Conservation (phyloP, 1,140 invertebrate genomes). For the Conus ventricosus region DNA sequence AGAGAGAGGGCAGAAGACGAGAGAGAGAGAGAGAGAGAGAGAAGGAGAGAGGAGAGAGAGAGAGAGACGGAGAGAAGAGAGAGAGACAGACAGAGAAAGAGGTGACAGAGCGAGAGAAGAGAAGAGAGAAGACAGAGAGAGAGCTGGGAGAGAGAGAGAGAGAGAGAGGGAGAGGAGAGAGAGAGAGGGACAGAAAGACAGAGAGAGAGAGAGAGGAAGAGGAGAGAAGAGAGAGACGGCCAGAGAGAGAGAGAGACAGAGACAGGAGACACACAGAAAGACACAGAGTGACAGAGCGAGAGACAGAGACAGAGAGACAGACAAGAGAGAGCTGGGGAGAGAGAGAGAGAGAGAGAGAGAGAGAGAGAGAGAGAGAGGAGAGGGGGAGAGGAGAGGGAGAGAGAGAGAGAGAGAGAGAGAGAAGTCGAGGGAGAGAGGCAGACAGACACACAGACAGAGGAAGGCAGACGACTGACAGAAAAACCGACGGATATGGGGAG, state of each 20-base stretch:
- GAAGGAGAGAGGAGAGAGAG: not conserved
- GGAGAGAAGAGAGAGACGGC: not conserved
- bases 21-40: not conserved
- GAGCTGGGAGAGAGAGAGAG: no score
- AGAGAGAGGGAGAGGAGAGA: not conserved
- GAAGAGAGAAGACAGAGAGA: no score
- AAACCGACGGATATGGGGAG: not conserved
- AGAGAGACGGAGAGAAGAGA: not conserved
- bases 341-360: no score
- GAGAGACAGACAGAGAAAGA: not conserved
- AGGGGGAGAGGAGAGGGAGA: no score
- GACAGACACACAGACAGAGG: not conserved
- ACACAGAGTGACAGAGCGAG: not conserved
- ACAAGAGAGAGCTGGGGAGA: no score
- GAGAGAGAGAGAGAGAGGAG: no score
- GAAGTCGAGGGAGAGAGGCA: not conserved
- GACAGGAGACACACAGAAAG: not conserved
- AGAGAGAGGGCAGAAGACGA: not conserved
- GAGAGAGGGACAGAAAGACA: not conserved
- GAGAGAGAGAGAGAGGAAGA: not conserved
- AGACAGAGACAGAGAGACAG: no score
- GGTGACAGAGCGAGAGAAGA: no score
- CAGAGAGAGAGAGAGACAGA: not conserved
- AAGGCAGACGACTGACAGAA: not conserved
- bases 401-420: no score